These are phyloP conservation scores for Acanthococcus lagerstroemiae DNA, from an alignment of 2,888 invertebrate species.

Conservation along the genomic window DNA sequence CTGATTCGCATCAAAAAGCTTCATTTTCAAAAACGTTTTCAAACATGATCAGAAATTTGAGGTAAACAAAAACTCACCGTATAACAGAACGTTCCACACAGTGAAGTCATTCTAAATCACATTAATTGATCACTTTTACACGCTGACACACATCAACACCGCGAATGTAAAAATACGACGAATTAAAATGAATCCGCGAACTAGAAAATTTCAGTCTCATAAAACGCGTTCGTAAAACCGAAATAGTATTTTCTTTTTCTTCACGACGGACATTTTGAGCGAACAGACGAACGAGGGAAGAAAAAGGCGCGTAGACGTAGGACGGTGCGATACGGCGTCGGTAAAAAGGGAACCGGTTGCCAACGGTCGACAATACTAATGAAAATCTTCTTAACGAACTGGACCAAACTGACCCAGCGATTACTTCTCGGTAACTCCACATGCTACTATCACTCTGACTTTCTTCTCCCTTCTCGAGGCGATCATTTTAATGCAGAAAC, in stretches of 20 bases:
- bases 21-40: too few species aligned
- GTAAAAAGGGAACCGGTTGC: constrained; percentile 14
- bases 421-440: constrained; percentile 12
- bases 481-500: constrained; percentile 16
- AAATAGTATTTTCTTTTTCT: constrained; percentile 9
- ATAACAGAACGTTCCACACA: background rate
- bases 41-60: too few species aligned
- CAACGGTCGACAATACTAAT: constrained; percentile 15
- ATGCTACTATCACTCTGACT: constrained; percentile 24
- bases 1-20: too few species aligned
- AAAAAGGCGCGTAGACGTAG: background rate
- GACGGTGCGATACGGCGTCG: constrained; percentile 13
- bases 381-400: constrained; percentile 21
- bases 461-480: constrained; percentile 28
- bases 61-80: background rate
- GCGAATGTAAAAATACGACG: background rate
- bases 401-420: constrained; percentile 25
- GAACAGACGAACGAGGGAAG: background rate
- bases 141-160: constrained; percentile 9
- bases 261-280: background rate
- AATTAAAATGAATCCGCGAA: constrained; percentile 4
- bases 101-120: background rate
- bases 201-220: constrained; percentile 11
- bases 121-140: background rate
- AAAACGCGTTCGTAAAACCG: constrained; percentile 2